Evolutionary conservation across 2,888 invertebrate genomes (phyloP).

Genomic region (Drosophila atroscutellata): DNA sequence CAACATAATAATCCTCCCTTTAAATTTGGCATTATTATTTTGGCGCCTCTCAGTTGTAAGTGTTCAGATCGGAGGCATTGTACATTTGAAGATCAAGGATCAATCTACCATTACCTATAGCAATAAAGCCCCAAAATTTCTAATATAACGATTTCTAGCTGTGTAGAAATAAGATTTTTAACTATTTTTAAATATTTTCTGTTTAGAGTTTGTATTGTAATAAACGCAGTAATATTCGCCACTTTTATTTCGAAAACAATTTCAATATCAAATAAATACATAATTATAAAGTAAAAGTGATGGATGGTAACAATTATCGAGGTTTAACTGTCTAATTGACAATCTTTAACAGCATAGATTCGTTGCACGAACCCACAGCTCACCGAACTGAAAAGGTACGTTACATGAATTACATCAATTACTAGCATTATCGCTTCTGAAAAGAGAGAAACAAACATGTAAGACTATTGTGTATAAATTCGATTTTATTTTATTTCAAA

Average conservation of each 20-base stretch:
- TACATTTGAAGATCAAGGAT: too few relatives aligned
- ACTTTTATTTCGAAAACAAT: neutral
- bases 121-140: too few relatives aligned
- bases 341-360: neutral
- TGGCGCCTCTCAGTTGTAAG: too few relatives aligned
- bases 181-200: neutral
- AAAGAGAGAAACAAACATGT: conserved; percentile 43
- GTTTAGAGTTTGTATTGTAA: neutral
- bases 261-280: neutral
- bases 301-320: neutral
- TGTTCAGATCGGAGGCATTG: too few relatives aligned
- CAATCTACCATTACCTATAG: too few relatives aligned
- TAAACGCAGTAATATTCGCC: neutral
- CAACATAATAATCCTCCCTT: neutral
- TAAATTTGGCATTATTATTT: too few relatives aligned
- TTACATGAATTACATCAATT: neutral
- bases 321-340: neutral
- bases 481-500: conserved; percentile 4
- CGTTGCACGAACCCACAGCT: too few relatives aligned
- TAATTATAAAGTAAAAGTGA: neutral
- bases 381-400: too few relatives aligned
- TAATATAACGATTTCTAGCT: too few relatives aligned
- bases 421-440: conserved; percentile 38
- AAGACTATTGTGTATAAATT: conserved; percentile 6
- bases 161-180: neutral